phyloP scores from a whole-genome alignment of 2,797 vertebrate genomes.

The Urosaurus nigricauda region DNA sequence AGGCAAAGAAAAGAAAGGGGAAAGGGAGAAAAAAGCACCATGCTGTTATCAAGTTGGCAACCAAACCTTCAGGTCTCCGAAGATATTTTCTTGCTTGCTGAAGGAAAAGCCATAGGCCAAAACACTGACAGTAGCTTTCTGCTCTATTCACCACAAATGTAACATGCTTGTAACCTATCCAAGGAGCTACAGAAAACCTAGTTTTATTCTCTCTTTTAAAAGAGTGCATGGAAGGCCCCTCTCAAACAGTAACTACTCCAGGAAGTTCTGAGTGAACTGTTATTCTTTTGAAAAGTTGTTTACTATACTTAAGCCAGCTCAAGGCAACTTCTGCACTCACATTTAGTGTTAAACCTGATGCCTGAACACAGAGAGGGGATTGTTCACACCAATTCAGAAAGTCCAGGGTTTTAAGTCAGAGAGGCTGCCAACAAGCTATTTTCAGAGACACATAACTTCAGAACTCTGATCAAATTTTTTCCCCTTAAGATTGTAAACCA shows the following conservation, averaged over 20 bases:
- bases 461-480: not conserved
- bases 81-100: slow-evolving; percentile 43
- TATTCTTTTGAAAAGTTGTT: slow-evolving; percentile 8
- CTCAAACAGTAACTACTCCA: slow-evolving; percentile 52
- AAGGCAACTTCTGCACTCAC: slow-evolving; percentile 5
- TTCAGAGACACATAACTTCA: not conserved
- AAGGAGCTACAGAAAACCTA: slow-evolving; percentile 45
- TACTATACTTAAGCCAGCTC: not conserved
- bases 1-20: too few relatives aligned
- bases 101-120: slow-evolving; percentile 43
- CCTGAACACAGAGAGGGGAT: not conserved
- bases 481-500: not conserved
- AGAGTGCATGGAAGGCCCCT: slow-evolving; percentile 45
- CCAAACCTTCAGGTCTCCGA: slow-evolving; percentile 38
- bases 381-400: not conserved
- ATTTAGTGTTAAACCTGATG: not conserved
- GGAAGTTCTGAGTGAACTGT: slow-evolving; percentile 3
- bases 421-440: not conserved
- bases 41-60: slow-evolving; percentile 33
- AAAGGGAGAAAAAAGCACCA: not conserved
- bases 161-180: slow-evolving; percentile 44
- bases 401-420: not conserved
- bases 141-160: slow-evolving; percentile 38
- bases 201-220: slow-evolving; percentile 54
- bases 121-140: slow-evolving; percentile 35